Evolutionary conservation across 2,113 vertebrate species (phyloP), one percentile per base, ranked within the genome.

Genomic region (Scomber japonicus): DNA sequence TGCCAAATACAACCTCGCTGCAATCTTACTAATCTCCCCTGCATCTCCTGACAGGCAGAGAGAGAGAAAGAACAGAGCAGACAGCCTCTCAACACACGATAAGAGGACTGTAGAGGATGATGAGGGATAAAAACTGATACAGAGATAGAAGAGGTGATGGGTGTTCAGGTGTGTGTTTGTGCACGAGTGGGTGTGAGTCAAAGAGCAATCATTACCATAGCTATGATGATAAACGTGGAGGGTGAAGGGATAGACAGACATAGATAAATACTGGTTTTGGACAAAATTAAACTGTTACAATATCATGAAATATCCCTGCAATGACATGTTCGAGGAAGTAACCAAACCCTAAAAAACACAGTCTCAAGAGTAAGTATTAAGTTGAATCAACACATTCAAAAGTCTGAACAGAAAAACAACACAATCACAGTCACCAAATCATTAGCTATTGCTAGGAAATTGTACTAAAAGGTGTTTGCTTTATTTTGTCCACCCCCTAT

Each of bases 81-180:
- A 66, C 56, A 82, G 82, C 66, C 78, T 82, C 69, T 80, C 62
- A 75, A 60, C 62, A 67, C 51, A 79, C 72, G 84, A 87, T 85
- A 82, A 85, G 84, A 82, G 71, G 61, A 71, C 61, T 14, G 71
- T 60, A 80, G 73, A 73, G 71, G 83, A 80, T 77, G 82, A 86
- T 89, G 89, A 83, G 77, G 54, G 71, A 88, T 86, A 81, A 73
- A 81, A 82, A 77, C 50, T 67, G 85, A 89, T 84, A 27, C 24
- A 74, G 61, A 76, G 69, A 79, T 53, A 76, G 64, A 71, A 64
- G 49, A 69, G 56, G 77, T 84, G 73, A 63, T 16, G 1, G 55
- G 53, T 53, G 40, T 45, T 71, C 45, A 63, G 31, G 56, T 61
- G 40, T 40, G 4, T 40, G 4, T 53, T 40, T 57, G 45, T 80